Base-by-base conservation (phyloP, 2,888 invertebrate genomes). In the Sphaeridia pumilis region DNA sequence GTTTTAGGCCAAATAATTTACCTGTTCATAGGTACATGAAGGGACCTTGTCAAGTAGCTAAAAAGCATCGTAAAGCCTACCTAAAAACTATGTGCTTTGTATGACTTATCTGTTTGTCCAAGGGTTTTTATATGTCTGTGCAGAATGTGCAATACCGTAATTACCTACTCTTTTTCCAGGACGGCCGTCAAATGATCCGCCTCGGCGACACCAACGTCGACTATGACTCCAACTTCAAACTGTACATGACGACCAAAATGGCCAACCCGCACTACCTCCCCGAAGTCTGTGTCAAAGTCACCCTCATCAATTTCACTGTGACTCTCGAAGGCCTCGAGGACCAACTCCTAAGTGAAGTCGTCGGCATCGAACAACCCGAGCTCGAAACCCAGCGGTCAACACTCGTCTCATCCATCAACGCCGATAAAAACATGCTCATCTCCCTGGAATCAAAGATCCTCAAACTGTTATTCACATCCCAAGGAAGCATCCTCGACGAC, bases 261-360 rank as follows among this genome's bases (percentile, higher is more conserved):
- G 79, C 88, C 0, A 93, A 93, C 74, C 94, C 94, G 0, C 92
- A 92, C 73, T 93, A 90, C 71, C 72, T 92, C 58, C 93, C 93
- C 0, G 92, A 93, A 71, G 80, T 90, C 57, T 89, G 92, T 67
- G 88, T 88, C 55, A 87, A 89, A 74, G 92, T 92, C 1, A 88
- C 89, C 0, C 75, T 94, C 12, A 84, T 94, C 5, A 93, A 94
- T 72, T 94, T 94, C 69, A 85, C 90, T 49, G 92, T 93, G 31
- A 92, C 92, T 0, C 79, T 82, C 1, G 82, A 82, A 42, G 93
- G 93, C 2, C 74, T 94, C 2, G 92, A 93, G 70, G 93, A 93
- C 70, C 93, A 93, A 69, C 72, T 94, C 34, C 73, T 93, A 35
- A 87, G 86, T 3, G 85, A 87, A 65, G 88, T 90, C 48, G 90